Evolutionary conservation across 2,113 vertebrate species (phyloP).

Genomic region (Carollia perspicillata): DNA sequence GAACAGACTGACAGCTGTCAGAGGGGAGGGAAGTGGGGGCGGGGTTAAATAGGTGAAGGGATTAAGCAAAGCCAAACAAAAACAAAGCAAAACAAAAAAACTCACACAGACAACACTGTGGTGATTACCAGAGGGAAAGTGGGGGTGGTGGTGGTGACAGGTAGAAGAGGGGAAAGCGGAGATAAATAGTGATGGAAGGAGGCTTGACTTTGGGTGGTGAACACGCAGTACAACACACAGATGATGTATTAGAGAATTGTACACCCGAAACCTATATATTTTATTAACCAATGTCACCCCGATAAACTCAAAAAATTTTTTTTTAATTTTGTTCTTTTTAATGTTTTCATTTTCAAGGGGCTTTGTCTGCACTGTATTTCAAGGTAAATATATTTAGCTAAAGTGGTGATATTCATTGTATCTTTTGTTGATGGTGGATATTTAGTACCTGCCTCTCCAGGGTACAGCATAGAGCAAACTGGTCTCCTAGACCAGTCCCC

Average conservation of each 20-base stretch:
- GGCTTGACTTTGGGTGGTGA: background rate
- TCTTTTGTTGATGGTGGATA: background rate
- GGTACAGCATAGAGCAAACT: background rate
- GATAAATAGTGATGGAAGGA: background rate
- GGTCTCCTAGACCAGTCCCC: background rate
- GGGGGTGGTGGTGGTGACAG: background rate
- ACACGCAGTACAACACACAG: background rate
- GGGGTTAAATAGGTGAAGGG: background rate
- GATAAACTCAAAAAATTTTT: background rate
- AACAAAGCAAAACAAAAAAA: background rate
- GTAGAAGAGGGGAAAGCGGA: background rate
- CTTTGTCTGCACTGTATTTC: background rate
- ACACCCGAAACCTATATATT: background rate
- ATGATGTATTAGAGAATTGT: background rate
- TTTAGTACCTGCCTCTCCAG: background rate
- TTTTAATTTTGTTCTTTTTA: background rate
- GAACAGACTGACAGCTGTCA: background rate
- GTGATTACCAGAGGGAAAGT: background rate
- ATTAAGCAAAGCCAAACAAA: background rate
- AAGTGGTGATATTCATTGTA: background rate
- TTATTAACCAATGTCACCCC: background rate
- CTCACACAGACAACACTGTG: background rate
- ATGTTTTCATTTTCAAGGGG: constrained; percentile 19
- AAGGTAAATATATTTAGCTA: background rate
- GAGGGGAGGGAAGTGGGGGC: background rate